phyloP scores from a whole-genome alignment of 1,140 invertebrate genomes.

The Pomacea maculata region DNA sequence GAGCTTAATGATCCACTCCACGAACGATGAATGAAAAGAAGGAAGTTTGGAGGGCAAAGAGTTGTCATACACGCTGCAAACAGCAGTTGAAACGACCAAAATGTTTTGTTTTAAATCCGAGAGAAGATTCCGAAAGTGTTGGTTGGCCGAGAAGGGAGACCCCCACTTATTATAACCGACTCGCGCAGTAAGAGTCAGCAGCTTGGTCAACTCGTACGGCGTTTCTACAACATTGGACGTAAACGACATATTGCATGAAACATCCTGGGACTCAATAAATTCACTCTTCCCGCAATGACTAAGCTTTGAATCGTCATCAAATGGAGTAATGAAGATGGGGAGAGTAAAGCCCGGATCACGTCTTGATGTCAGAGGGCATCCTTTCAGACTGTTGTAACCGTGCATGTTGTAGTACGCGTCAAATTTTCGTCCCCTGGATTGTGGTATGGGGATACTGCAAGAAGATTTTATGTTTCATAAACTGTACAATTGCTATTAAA shows the following conservation, averaged over 20 bases:
- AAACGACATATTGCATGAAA: not conserved
- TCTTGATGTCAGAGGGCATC: constrained; percentile 22
- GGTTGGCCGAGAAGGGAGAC: not conserved
- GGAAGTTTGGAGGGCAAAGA: not conserved
- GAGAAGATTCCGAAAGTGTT: no score
- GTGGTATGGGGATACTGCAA: no score
- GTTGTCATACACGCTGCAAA: no score
- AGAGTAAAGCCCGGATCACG: constrained; percentile 34
- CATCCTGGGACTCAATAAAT: no score
- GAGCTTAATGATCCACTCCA: not conserved
- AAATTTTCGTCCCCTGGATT: no score
- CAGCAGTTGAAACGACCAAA: no score
- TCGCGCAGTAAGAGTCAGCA: not conserved
- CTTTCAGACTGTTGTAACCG: constrained; percentile 32
- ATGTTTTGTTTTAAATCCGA: no score
- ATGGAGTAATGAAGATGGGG: constrained; percentile 21
- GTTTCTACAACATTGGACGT: not conserved
- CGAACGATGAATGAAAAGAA: not conserved
- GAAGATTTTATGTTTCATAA: no score
- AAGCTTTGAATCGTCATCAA: no score
- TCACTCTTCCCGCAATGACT: no score
- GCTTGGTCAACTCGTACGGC: not conserved
- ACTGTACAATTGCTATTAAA: no score
- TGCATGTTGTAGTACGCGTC: no score
- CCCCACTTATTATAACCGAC: not conserved